phyloP scores from a whole-genome alignment of 2,113 vertebrate species.

The Epinephelus cyanopodus region DNA sequence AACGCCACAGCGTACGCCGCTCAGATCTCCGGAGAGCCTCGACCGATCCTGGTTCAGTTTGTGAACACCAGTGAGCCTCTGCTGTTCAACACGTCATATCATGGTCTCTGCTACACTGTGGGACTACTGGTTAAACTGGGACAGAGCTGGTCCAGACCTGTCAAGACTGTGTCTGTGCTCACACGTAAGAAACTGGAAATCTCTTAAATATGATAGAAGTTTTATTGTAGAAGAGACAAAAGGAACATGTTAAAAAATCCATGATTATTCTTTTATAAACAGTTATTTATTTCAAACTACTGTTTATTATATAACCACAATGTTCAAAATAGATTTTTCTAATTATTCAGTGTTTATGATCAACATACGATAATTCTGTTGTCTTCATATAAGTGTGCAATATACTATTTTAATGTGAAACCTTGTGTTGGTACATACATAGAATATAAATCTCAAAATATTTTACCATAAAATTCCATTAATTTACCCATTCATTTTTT shows the following conservation, averaged over 20 bases:
- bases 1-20: conserved; percentile 88
- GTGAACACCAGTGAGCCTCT: conserved; percentile 86
- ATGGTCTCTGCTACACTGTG: conserved; percentile 92
- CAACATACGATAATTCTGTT: no score
- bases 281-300: no score
- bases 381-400: no score
- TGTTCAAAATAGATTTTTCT: no score
- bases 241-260: no score
- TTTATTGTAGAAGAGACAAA: no score
- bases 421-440: background rate
- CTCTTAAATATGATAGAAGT: no score
- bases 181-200: conserved; percentile 85
- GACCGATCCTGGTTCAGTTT: conserved; percentile 88
- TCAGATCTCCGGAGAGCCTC: conserved; percentile 92
- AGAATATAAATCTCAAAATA: background rate
- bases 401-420: no score
- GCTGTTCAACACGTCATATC: conserved; percentile 90
- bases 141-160: conserved; percentile 86
- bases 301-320: no score
- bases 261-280: no score
- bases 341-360: no score
- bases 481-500: background rate
- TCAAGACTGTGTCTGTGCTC: conserved; percentile 88
- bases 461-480: background rate
- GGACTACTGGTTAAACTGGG: conserved; percentile 87